phyloP scores from a whole-genome alignment of 2,113 vertebrate species.

The Sorex fumeus region DNA sequence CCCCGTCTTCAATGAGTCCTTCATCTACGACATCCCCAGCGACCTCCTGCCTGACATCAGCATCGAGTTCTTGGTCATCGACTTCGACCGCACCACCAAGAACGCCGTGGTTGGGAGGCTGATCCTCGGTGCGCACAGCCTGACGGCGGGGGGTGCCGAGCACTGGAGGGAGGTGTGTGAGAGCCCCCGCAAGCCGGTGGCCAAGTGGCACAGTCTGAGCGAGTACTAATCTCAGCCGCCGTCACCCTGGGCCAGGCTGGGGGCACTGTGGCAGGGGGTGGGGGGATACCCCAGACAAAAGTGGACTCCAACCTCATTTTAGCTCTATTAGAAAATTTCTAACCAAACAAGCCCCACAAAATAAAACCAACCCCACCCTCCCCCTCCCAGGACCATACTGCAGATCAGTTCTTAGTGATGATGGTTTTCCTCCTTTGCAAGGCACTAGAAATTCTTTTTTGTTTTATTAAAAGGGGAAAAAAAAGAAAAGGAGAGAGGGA shows the following conservation, averaged over 20 bases:
- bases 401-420: slow-evolving; percentile 85
- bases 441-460: slow-evolving; percentile 85
- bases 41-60: slow-evolving; percentile 96
- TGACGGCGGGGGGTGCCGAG: slow-evolving; percentile 88
- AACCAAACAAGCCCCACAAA: slow-evolving; percentile 74
- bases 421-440: slow-evolving; percentile 84
- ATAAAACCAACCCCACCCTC: slow-evolving; percentile 37
- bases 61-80: slow-evolving; percentile 97
- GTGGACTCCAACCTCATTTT: slow-evolving; percentile 84
- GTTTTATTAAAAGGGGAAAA: slow-evolving; percentile 62
- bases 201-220: slow-evolving; percentile 97
- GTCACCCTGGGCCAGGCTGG: slow-evolving; percentile 57
- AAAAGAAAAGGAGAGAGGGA: slow-evolving; percentile 31
- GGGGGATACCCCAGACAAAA: slow-evolving; percentile 78
- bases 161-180: slow-evolving; percentile 97
- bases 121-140: slow-evolving; percentile 93
- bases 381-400: slow-evolving; percentile 69
- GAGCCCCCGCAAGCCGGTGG: slow-evolving; percentile 93
- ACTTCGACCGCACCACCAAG: slow-evolving; percentile 98
- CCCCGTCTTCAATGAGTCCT: slow-evolving; percentile 98
- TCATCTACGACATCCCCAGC: slow-evolving; percentile 96
- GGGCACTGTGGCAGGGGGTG: slow-evolving; percentile 75
- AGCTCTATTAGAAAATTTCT: slow-evolving; percentile 87
- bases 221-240: slow-evolving; percentile 86
- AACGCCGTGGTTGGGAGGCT: slow-evolving; percentile 96